Base-by-base conservation (phyloP, 2,888 invertebrate genomes). In the Lasioglossum malachurum region DNA sequence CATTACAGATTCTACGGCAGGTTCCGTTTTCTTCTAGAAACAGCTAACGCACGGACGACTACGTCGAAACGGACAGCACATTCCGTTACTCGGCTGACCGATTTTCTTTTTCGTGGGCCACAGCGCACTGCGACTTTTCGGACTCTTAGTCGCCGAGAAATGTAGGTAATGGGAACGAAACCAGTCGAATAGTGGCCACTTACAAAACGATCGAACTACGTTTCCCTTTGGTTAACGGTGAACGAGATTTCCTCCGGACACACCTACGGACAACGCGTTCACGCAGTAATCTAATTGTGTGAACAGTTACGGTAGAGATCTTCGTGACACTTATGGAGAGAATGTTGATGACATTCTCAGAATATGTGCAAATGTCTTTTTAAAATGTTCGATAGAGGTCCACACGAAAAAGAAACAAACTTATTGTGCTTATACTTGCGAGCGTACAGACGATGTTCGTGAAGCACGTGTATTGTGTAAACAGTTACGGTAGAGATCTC, bases 31-130 rank as follows among this genome's bases (percentile, higher is more conserved):
- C 46, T 46, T 46, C 46, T 46, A 31, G 73, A 10, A n/a, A 23
- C 14, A 35, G 12, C 2, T 49, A 31, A 75, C 41, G 35, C 1
- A 35, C 64, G 8, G 60, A 71, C 46, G 19, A 31, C 41, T 2
- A 31, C 27, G 64, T 79, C 38, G 41, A 64, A 75, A 57, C 74
- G 41, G n/a, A 83, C 73, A 83, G 57, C 75, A 44, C n/a, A 38
- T 87, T 78, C 91, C 91, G 91, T 91, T 91, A 91, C 72, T 75
- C 84, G 67, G 73, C 27, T 84, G 89, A 90, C 90, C 90, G 87
- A 90, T 90, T 86, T 91, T 86, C 78, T 87, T 89, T 91, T 91
- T 88, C 84, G 83, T 83, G 78, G 76, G 44, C 60, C 80, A 53
- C 80, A 53, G 49, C 41, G 44, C 69, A 69, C 41, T 19, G 7